Conservation (phyloP, 1,140 invertebrate species). For the Triops longicaudatus region DNA sequence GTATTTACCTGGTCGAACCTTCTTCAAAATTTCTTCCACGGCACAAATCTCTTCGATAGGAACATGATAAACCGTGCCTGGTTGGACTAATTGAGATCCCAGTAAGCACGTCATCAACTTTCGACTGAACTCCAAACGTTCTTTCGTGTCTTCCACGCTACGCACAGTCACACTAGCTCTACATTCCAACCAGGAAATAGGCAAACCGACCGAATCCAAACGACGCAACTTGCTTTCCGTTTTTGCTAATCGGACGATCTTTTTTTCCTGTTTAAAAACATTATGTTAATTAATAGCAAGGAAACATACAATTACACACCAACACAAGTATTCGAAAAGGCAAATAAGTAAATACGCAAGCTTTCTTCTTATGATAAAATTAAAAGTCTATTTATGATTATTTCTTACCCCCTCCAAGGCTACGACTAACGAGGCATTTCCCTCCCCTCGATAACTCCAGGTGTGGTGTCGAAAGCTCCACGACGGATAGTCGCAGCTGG, state of each 20-base stretch:
- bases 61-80: constrained; percentile 33
- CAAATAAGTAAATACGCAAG: no score
- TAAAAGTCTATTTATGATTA: background rate
- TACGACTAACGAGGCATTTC: constrained; percentile 40
- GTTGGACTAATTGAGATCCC: constrained; percentile 35
- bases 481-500: constrained; percentile 23
- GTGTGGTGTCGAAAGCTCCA: constrained; percentile 23
- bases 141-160: constrained; percentile 29
- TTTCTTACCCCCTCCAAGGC: background rate
- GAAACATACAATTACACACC: no score
- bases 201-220: constrained; percentile 23
- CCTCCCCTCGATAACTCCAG: constrained; percentile 43
- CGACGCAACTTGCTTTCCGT: constrained; percentile 30
- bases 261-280: constrained; percentile 39
- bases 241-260: constrained; percentile 42
- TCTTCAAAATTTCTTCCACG: constrained; percentile 34
- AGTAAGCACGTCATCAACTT: constrained; percentile 41
- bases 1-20: constrained; percentile 37
- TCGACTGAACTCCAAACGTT: constrained; percentile 40
- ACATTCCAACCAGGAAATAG: constrained; percentile 20
- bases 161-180: constrained; percentile 16
- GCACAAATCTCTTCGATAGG: constrained; percentile 32
- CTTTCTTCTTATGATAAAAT: no score
- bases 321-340: no score
- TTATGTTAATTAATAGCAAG: no score